A percentile compares a stretch with the other conserved stretches of the same genome.
Evolutionary conservation across 2,797 vertebrate genomes (phyloP).

Genomic region (Ambastaia sidthimunki): DNA sequence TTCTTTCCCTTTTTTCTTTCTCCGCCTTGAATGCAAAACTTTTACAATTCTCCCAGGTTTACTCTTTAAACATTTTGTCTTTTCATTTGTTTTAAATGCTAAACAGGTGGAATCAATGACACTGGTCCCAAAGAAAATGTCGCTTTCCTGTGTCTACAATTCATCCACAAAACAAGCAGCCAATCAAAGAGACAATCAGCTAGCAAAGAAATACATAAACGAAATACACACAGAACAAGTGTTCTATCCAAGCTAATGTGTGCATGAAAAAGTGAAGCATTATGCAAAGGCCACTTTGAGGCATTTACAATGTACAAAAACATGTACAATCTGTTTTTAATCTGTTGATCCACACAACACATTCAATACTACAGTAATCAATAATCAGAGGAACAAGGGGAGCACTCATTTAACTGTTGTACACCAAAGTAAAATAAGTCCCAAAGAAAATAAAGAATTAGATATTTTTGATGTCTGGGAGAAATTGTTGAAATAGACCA

Average conservation of each 20-base stretch:
- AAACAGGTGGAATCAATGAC: constrained; percentile 2
- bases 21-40: constrained; percentile 1
- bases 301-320: neutral
- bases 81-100: constrained; percentile 25
- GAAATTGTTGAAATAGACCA: no score
- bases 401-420: neutral
- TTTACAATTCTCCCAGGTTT: constrained; percentile 12
- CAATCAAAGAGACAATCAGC: constrained; percentile 12
- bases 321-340: neutral
- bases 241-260: constrained; percentile 1
- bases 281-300: neutral
- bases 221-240: constrained; percentile 15
- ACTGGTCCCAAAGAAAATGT: neutral
- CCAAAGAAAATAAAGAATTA: neutral
- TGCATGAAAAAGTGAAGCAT: constrained; percentile 5
- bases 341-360: neutral
- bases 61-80: constrained; percentile 29
- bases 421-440: no score
- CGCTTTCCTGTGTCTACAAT: neutral
- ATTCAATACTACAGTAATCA: neutral
- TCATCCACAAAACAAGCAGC: constrained; percentile 15
- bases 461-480: neutral
- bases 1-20: neutral
- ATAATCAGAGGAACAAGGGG: neutral
- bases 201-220: neutral